Percentiles rank a stretch among this genome's conserved stretches.
These are phyloP conservation scores for Drosophila histrio DNA, from an alignment of 2,888 invertebrate genomes.

Conservation along the genomic window DNA sequence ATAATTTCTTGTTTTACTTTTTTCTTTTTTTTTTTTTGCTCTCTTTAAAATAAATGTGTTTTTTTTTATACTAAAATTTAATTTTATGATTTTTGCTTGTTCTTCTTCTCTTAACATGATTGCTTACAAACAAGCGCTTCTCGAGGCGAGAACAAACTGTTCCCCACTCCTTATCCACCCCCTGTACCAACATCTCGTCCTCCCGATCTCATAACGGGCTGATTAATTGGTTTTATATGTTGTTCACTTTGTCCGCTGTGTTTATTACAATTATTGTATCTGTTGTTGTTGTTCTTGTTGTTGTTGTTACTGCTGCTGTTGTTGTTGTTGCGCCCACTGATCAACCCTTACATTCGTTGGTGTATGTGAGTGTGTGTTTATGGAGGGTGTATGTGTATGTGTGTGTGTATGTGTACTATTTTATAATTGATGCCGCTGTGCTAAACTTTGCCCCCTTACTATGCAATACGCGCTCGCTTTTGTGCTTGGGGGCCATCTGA, in stretches of 20 bases:
- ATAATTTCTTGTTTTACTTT: slow-evolving; percentile 66
- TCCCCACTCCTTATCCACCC: not conserved
- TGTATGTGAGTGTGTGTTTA: slow-evolving; percentile 22
- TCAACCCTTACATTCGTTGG: slow-evolving; percentile 62
- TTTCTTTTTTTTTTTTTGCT: slow-evolving; percentile 31
- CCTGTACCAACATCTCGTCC: not conserved
- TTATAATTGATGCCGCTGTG: slow-evolving; percentile 69
- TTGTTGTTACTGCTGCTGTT: slow-evolving; percentile 46
- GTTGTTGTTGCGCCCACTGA: slow-evolving; percentile 27
- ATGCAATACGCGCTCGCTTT: slow-evolving; percentile 84
- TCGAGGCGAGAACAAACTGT: slow-evolving; percentile 8
- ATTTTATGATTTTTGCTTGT: slow-evolving; percentile 56
- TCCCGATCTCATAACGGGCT: slow-evolving; percentile 10
- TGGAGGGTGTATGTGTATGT: slow-evolving; percentile 41
- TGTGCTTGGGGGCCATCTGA: slow-evolving; percentile 82
- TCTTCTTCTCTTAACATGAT: slow-evolving; percentile 41
- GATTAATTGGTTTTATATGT: not conserved
- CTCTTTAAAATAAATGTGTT: slow-evolving; percentile 66
- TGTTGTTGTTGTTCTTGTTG: slow-evolving; percentile 49
- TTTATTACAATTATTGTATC: slow-evolving; percentile 23
- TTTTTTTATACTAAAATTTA: slow-evolving; percentile 68
- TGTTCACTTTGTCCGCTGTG: slow-evolving; percentile 59
- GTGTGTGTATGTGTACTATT: slow-evolving; percentile 58
- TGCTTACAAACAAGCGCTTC: slow-evolving; percentile 40
- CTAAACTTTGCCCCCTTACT: slow-evolving; percentile 68